Evolutionary conservation across 2,888 invertebrate genomes (phyloP).

Genomic region (Corythucha ciliata): DNA sequence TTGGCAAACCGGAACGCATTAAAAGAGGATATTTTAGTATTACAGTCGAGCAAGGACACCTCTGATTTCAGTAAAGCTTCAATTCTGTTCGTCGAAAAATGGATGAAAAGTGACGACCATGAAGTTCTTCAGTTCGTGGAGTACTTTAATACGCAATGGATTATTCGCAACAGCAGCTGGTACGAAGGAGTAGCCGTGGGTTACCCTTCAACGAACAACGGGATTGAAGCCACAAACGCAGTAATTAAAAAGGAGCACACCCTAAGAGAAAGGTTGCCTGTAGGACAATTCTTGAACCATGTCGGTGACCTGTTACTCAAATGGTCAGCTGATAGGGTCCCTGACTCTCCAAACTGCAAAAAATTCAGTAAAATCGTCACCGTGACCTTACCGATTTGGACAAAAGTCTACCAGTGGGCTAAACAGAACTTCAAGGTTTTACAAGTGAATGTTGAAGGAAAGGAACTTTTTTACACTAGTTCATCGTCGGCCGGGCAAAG

Average conservation of each 20-base stretch:
- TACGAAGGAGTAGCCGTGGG: slow-evolving; percentile 5
- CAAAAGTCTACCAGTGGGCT: slow-evolving; percentile 2
- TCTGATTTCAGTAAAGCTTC: background rate
- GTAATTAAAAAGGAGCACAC: slow-evolving; percentile 7
- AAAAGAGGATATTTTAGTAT: background rate
- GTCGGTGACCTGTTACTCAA: background rate
- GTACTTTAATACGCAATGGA: background rate
- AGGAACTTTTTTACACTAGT: background rate
- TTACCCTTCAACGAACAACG: slow-evolving; percentile 6
- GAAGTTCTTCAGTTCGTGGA: background rate
- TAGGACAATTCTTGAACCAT: background rate
- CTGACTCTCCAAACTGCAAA: background rate
- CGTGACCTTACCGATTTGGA: background rate
- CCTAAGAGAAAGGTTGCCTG: slow-evolving; percentile 7
- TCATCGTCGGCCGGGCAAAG: too few relatives aligned
- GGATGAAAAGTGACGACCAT: background rate
- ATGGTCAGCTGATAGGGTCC: background rate
- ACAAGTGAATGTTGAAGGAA: background rate
- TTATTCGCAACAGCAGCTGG: too few relatives aligned
- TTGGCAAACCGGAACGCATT: background rate
- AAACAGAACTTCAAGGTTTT: background rate
- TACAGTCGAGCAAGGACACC: background rate
- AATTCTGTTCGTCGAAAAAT: background rate
- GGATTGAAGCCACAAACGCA: slow-evolving; percentile 5
- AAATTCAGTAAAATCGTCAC: background rate